These are phyloP conservation scores for Tethea ocularis DNA, from an alignment of 2,888 invertebrate species.

Conservation along the genomic window DNA sequence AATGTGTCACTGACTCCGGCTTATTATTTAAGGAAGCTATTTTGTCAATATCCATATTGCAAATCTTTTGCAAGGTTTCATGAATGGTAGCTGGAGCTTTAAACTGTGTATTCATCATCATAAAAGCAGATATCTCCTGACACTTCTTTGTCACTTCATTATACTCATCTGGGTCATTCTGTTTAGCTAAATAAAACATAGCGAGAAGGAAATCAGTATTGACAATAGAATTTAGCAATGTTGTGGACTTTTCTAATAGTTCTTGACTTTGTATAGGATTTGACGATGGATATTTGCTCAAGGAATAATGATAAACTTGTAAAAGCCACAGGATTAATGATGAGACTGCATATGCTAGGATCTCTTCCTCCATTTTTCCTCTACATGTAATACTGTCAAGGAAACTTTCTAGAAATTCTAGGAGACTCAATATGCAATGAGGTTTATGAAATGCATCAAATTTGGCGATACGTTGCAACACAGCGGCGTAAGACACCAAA, in stretches of 20 bases:
- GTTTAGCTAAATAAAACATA: constrained; percentile 92
- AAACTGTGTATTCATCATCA: constrained; percentile 83
- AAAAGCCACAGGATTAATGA: constrained; percentile 92
- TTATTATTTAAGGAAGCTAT: constrained; percentile 81
- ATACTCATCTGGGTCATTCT: constrained; percentile 89
- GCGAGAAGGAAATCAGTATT: constrained; percentile 90
- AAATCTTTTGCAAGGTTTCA: constrained; percentile 85
- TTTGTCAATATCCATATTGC: constrained; percentile 85
- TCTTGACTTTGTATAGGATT: constrained; percentile 82
- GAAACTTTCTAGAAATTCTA: constrained; percentile 92
- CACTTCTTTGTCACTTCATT: constrained; percentile 89
- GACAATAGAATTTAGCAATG: constrained; percentile 86
- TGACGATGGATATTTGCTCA: constrained; percentile 75
- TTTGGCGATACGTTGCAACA: constrained; percentile 93
- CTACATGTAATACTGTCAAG: constrained; percentile 86
- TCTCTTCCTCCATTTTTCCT: constrained; percentile 94
- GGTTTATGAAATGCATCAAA: constrained; percentile 94
- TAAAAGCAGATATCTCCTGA: constrained; percentile 86
- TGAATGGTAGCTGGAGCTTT: constrained; percentile 84
- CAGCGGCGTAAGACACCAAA: constrained; percentile 95
- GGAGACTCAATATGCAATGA: constrained; percentile 92
- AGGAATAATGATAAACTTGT: constrained; percentile 86
- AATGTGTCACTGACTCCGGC: constrained; percentile 87
- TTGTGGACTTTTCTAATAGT: constrained; percentile 88
- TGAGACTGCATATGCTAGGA: constrained; percentile 92